These are phyloP conservation scores for Artibeus lituratus DNA, from an alignment of 2,797 vertebrate genomes.

Conservation along the genomic window DNA sequence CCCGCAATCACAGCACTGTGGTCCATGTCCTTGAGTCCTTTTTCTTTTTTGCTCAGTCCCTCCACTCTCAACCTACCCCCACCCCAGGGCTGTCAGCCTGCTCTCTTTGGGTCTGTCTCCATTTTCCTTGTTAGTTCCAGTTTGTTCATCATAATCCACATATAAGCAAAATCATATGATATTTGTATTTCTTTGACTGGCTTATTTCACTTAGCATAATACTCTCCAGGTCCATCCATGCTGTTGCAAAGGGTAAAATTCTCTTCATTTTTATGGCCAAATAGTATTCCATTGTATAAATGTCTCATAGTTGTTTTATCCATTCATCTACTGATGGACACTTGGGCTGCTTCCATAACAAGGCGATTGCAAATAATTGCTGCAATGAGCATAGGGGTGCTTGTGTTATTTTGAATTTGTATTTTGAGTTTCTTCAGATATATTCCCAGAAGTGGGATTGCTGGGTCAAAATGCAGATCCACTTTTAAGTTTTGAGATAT, in stretches of 20 bases:
- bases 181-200: neutral
- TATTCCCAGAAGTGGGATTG: neutral
- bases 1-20: neutral
- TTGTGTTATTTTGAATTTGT: neutral
- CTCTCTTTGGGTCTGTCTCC: neutral
- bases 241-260: neutral
- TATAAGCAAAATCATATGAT: neutral
- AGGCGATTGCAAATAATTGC: neutral
- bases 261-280: neutral
- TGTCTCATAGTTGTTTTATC: neutral
- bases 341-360: neutral
- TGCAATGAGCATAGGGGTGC: neutral
- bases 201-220: neutral
- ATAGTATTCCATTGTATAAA: neutral
- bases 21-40: neutral
- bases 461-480: neutral
- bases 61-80: neutral
- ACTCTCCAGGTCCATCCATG: neutral
- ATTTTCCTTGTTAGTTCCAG: neutral
- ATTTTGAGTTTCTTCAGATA: neutral
- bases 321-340: neutral
- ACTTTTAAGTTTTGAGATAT: neutral
- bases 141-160: neutral
- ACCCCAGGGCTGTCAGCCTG: neutral
- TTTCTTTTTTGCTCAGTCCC: neutral